Conservation (phyloP, 2,113 vertebrate species). For the Oenanthe melanoleuca region DNA sequence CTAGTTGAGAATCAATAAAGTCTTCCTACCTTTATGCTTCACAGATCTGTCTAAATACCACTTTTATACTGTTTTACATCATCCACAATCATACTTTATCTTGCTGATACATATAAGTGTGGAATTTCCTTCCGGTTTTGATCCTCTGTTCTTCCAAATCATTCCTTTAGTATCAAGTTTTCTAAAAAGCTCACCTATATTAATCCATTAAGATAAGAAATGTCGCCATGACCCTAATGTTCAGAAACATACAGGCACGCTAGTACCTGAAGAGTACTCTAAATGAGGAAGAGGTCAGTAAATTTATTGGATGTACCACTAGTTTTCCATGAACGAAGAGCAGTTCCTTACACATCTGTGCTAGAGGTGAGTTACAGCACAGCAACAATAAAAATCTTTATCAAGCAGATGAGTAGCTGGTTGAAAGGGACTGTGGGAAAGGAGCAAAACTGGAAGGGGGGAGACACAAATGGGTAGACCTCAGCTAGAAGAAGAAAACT, state of each 20-base stretch:
- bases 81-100: neutral
- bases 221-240: neutral
- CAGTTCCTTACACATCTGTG: neutral
- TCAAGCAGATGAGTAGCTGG: neutral
- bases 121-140: neutral
- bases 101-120: neutral
- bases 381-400: neutral
- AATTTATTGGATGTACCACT: neutral
- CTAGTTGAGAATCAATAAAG: neutral
- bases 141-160: neutral
- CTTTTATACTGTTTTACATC: neutral
- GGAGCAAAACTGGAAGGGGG: neutral
- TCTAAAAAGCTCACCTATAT: neutral
- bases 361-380: neutral
- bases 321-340: neutral
- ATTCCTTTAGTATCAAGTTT: neutral
- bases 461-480: neutral
- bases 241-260: neutral
- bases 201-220: neutral
- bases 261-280: neutral
- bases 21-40: neutral
- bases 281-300: neutral
- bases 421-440: neutral
- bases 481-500: neutral
- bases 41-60: neutral